phyloP scores from a whole-genome alignment of 2,888 invertebrate genomes.

The Formica aserva region DNA sequence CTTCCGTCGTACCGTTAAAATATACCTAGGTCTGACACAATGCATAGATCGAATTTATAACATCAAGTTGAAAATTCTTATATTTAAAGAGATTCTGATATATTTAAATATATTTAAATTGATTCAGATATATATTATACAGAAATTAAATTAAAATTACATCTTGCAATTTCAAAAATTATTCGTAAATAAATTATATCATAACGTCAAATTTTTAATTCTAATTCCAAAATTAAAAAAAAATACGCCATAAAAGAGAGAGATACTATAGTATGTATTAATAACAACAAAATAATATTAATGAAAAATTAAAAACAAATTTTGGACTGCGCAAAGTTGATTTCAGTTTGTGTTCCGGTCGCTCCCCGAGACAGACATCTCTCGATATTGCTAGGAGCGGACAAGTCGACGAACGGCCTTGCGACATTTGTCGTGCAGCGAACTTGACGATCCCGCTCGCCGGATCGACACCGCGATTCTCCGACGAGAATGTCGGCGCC shows the following conservation, averaged over 20 bases:
- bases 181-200: not conserved
- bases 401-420: slow-evolving; percentile 81
- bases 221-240: not conserved
- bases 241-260: not conserved
- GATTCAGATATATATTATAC: not conserved
- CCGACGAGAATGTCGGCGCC: slow-evolving; percentile 24
- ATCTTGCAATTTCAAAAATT: not conserved
- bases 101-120: not conserved
- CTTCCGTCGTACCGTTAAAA: not conserved
- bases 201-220: not conserved
- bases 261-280: not conserved
- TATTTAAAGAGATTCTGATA: not conserved
- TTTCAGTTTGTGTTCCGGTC: not conserved
- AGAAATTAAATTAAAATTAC: not conserved
- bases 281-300: not conserved
- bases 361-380: not conserved
- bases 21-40: not conserved
- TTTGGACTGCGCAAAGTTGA: not conserved
- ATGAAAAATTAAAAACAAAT: not conserved
- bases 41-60: not conserved
- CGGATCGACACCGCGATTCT: slow-evolving; percentile 41
- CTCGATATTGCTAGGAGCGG: slow-evolving; percentile 51
- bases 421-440: slow-evolving; percentile 72
- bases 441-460: slow-evolving; percentile 40
- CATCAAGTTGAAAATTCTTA: slow-evolving; percentile 12